A percentile compares a stretch with the other conserved stretches of the same genome.
Conservation (phyloP, 1,140 invertebrate genomes). For the Drosophila sechellia region DNA sequence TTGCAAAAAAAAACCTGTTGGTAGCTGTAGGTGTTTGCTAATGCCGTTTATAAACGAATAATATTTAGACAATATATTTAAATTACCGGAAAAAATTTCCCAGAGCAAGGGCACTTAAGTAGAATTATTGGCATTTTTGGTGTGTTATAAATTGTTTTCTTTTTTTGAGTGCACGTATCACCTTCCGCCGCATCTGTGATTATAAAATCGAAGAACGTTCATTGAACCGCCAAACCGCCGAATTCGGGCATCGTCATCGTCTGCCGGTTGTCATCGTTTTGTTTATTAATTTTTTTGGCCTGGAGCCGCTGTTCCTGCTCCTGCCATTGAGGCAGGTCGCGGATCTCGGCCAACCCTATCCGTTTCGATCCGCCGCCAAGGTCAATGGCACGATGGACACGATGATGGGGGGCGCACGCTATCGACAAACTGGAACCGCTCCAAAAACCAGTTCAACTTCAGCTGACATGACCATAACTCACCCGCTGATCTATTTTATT, state of each 20-base stretch:
- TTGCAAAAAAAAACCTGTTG: conserved; percentile 33
- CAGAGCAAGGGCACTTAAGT: conserved; percentile 7
- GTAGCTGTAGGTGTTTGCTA: conserved; percentile 6
- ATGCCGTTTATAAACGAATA: neutral
- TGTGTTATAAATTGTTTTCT: neutral
- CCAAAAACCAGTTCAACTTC: conserved; percentile 75
- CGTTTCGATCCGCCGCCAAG: conserved; percentile 37
- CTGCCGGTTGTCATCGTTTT: conserved; percentile 45
- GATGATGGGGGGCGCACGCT: conserved; percentile 43
- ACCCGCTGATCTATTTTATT: conserved; percentile 68
- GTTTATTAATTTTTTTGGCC: conserved; percentile 22
- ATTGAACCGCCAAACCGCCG: conserved; percentile 50
- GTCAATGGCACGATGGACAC: conserved; percentile 58
- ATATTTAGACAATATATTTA: conserved; percentile 9
- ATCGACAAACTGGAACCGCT: conserved; percentile 54
- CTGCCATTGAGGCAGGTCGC: conserved; percentile 79
- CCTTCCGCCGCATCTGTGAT: conserved; percentile 2
- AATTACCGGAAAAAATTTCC: conserved; percentile 19
- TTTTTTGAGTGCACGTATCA: conserved; percentile 2
- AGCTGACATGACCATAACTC: conserved; percentile 43
- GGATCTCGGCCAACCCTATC: conserved; percentile 57
- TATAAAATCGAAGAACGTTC: conserved; percentile 66
- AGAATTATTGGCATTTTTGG: conserved; percentile 16
- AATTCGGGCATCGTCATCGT: conserved; percentile 45
- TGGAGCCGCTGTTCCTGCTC: conserved; percentile 50